Evolutionary conservation across 2,113 vertebrate species (phyloP).

Genomic region (Dromaius novaehollandiae): DNA sequence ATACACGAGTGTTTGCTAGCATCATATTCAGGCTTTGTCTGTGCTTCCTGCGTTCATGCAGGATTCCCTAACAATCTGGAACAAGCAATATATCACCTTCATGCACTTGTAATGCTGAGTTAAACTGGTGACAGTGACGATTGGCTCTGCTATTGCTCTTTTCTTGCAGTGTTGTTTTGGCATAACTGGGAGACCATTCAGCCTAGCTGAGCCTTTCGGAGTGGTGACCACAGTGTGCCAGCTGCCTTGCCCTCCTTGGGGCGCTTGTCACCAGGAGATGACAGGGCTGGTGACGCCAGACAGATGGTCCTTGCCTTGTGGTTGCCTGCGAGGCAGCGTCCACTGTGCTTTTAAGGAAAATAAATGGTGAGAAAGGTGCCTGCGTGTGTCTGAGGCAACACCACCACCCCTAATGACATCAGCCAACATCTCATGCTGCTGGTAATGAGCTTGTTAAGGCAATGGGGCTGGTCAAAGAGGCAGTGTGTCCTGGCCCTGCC

Average conservation of each 20-base stretch:
- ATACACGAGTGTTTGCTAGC: background rate
- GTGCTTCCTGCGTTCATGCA: background rate
- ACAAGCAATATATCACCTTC: background rate
- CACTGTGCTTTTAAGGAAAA: background rate
- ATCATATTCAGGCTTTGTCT: background rate
- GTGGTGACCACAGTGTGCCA: rapidly evolving
- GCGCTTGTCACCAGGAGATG: background rate
- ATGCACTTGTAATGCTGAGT: background rate
- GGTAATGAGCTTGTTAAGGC: background rate
- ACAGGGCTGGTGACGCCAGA: rapidly evolving
- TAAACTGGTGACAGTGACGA: background rate
- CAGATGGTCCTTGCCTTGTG: background rate
- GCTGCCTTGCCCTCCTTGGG: background rate
- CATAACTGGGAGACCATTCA: background rate
- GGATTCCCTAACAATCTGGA: background rate
- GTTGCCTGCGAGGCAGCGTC: background rate
- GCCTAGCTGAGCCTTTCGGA: background rate
- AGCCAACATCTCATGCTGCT: background rate
- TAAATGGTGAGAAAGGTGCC: background rate
- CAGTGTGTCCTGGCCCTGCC: background rate
- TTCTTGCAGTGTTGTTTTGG: background rate
- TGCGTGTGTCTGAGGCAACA: background rate
- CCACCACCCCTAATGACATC: rapidly evolving
- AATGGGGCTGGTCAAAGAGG: background rate
- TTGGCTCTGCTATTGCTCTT: background rate